Base-by-base conservation (phyloP, 2,797 vertebrate genomes). In the Epinephelus awoara region DNA sequence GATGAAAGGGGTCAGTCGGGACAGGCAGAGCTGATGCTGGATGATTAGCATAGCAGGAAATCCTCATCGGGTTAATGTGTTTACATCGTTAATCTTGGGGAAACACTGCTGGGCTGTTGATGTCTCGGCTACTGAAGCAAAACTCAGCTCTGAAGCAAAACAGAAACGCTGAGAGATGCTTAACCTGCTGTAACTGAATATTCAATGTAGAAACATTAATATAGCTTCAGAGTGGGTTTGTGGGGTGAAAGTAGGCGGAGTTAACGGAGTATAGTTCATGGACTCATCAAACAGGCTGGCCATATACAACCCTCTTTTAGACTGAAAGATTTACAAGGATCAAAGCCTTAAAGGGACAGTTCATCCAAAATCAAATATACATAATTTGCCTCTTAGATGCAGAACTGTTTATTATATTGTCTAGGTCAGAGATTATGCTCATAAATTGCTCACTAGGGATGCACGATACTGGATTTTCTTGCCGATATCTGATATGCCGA, bases 21-120 rank as follows among this genome's bases (percentile, higher is more conserved):
- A 74, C n/a, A 80, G 77, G 65, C 40, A 64, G 46, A 80, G 71
- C 42, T 54, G 85, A 79, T 44, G 58, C 15, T 34, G n/a, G 54
- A 50, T 57, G 73, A 89, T 87, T 75, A 82, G 74, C 65, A 67
- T 13, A 55, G 51, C 82, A 87, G 88, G 90, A 94, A 89, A 87
- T 90, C 66, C 89, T 90, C n/a, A 47, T 75, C 21, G 34, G 57
- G 61, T 73, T 83, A 85, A 89, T 80, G 86, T 82, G 80, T 89
- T 92, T 85, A 78, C 47, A 38, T 29, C 14, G 44, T 56, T 90
- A 81, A 89, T 87, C 90, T 88, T 40, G 40, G 57, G 82, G 82
- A 92, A 92, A 93, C 86, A 90, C 47, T 75, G 58, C 42, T 82
- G 77, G 80, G 83, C 51, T 46, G 63, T 59, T 54, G 29, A 75